phyloP scores from a whole-genome alignment of 1,140 invertebrate genomes.

The Pseudomyrmex cubaensis region DNA sequence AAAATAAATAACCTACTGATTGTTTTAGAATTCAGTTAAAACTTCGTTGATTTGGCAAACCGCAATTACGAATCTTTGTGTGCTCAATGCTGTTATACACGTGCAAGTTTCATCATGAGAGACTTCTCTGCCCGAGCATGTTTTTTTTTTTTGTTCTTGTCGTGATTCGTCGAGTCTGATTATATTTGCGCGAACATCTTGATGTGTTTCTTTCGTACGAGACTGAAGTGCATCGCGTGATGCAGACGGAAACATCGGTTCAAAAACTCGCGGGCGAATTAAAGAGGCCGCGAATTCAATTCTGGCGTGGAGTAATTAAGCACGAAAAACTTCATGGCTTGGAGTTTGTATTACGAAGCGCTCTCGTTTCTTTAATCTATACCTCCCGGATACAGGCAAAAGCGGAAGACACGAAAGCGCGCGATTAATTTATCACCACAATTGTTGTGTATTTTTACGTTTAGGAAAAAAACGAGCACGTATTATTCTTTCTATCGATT shows the following conservation, averaged over 20 bases:
- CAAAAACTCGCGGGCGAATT: slow-evolving; percentile 9
- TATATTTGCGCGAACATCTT: slow-evolving; percentile 30
- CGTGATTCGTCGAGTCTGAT: slow-evolving; percentile 1
- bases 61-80: not conserved
- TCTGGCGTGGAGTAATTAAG: slow-evolving; percentile 22
- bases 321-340: slow-evolving; percentile 26
- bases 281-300: slow-evolving; percentile 46
- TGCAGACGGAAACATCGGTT: slow-evolving; percentile 10
- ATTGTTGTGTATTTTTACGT: slow-evolving; percentile 27
- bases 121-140: not conserved
- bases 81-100: not conserved
- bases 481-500: not conserved
- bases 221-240: slow-evolving; percentile 39
- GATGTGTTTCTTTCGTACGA: slow-evolving; percentile 27
- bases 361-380: slow-evolving; percentile 20
- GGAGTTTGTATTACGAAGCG: slow-evolving; percentile 15
- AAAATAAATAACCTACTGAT: not conserved
- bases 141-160: slow-evolving; percentile 1
- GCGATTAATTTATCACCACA: not conserved
- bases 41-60: not conserved
- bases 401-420: slow-evolving; percentile 12
- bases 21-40: too few relatives aligned
- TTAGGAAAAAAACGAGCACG: not conserved
- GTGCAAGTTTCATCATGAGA: not conserved
- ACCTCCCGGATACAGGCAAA: not conserved